Conservation (phyloP, 2,113 vertebrate species). For the Mus musculus region GRCm39 chr1:18529001-18529500, state of each 20-base stretch:
- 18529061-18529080: constrained; percentile 75
- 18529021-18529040: constrained; percentile 62
- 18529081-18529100: constrained; percentile 88
- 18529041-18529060: not conserved
- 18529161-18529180: constrained; percentile 89
- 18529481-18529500: not conserved
- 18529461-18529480: not conserved
- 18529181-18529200: constrained; percentile 89
- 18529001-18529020: constrained; percentile 70
- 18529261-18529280: constrained; percentile 91
- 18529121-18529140: constrained; percentile 87
- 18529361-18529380: constrained; percentile 78
- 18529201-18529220: constrained; percentile 92
- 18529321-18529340: constrained; percentile 77
- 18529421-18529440: not conserved
- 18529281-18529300: constrained; percentile 91
- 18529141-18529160: constrained; percentile 89
- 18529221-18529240: constrained; percentile 90
- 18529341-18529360: constrained; percentile 82
- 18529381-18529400: constrained; percentile 60
- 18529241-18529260: constrained; percentile 91
- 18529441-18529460: not conserved
- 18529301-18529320: constrained; percentile 85
- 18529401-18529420: constrained; percentile 41
- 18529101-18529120: constrained; percentile 90